Evolutionary conservation across 2,888 invertebrate species (phyloP).

Genomic region (Xanthorhoe designata): DNA sequence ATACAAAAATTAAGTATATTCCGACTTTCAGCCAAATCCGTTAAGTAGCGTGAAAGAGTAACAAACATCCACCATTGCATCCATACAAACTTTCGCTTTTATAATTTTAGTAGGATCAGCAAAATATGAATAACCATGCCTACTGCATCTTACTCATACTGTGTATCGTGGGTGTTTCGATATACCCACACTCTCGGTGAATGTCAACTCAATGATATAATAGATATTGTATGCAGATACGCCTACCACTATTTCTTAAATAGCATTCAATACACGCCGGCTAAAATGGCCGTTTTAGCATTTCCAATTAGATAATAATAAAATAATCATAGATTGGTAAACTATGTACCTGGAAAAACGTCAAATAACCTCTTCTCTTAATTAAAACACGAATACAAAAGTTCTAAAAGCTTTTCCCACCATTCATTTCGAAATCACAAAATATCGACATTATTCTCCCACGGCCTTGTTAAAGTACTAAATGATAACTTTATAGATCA

Average conservation of each 20-base stretch:
- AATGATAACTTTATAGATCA: neutral
- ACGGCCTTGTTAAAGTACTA: neutral
- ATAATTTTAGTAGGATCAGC: too few species aligned
- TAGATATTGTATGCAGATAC: constrained; percentile 19
- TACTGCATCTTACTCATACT: constrained; percentile 4
- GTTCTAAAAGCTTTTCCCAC: neutral
- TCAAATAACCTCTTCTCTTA: neutral
- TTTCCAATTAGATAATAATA: too few species aligned
- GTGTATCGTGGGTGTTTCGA: constrained; percentile 28
- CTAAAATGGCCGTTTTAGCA: too few species aligned
- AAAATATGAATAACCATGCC: neutral
- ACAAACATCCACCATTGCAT: too few species aligned
- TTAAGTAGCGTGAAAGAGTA: too few species aligned
- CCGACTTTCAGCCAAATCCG: too few species aligned
- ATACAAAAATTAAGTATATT: too few species aligned
- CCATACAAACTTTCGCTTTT: too few species aligned
- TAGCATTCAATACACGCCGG: neutral
- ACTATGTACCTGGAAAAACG: neutral
- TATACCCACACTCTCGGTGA: constrained; percentile 28
- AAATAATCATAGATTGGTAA: too few species aligned
- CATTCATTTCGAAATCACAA: neutral
- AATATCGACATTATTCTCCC: constrained; percentile 1
- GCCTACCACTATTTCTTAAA: constrained; percentile 22
- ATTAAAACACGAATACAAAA: neutral
- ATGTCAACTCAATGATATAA: constrained; percentile 24